Evolutionary conservation across 2,888 invertebrate species (phyloP).

Genomic region (Phengaris alcon): DNA sequence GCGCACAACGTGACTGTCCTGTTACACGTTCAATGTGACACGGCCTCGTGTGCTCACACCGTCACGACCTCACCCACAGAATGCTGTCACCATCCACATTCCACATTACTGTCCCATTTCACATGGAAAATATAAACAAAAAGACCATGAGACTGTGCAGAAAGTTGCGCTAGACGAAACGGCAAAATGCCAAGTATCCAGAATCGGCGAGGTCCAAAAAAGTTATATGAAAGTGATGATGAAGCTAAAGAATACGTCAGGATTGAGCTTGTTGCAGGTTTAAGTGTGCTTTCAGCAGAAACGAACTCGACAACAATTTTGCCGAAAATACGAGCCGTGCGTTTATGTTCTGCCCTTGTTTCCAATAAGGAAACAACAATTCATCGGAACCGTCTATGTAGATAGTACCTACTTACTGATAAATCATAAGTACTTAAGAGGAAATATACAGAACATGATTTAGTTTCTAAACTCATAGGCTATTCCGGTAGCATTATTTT

Average conservation of each 20-base stretch:
- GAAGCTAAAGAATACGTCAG: background rate
- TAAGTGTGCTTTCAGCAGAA: background rate
- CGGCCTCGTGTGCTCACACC: slow-evolving; percentile 55
- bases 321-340: no score
- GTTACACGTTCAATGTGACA: slow-evolving; percentile 53
- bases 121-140: background rate
- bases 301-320: no score
- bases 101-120: slow-evolving; percentile 16
- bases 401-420: no score
- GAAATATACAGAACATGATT: no score
- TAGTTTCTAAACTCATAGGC: no score
- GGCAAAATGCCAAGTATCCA: no score
- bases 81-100: slow-evolving; percentile 20
- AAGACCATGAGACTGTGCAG: background rate
- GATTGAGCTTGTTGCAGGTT: background rate
- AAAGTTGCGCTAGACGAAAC: no score
- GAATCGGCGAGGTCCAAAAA: background rate
- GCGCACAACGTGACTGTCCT: slow-evolving; percentile 59
- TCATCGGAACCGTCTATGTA: no score
- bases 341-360: no score
- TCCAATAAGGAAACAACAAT: no score
- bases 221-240: background rate
- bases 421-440: no score
- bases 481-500: no score
- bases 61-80: slow-evolving; percentile 51